These are phyloP conservation scores for Dolichopus griseipennis DNA, from an alignment of 2,888 invertebrate genomes.

Conservation along the genomic window DNA sequence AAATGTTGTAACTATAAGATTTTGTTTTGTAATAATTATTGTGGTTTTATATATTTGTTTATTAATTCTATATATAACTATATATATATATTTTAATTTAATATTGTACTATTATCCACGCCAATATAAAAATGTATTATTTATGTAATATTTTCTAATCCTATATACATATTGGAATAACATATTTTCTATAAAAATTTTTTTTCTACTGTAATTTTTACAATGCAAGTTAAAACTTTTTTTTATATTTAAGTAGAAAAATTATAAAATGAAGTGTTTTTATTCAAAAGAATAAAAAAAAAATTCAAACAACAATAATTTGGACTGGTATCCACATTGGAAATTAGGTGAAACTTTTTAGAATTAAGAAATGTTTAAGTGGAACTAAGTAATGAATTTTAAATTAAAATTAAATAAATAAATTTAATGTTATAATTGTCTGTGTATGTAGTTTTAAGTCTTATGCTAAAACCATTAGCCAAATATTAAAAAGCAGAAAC, in stretches of 20 bases:
- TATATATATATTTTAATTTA: background rate
- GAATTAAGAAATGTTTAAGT: background rate
- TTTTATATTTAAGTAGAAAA: constrained; percentile 4
- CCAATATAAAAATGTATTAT: no score
- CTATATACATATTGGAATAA: no score
- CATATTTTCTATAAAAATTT: background rate
- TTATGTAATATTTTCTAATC: no score
- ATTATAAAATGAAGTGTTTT: background rate
- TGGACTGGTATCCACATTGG: background rate
- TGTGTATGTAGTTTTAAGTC: background rate
- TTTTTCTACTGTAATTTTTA: background rate
- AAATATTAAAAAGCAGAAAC: background rate
- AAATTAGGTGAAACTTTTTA: background rate
- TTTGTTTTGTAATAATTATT: background rate
- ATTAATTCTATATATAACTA: background rate
- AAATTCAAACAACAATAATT: background rate
- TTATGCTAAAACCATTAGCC: background rate
- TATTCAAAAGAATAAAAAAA: background rate
- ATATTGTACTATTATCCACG: no score
- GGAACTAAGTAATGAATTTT: background rate
- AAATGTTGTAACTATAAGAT: background rate
- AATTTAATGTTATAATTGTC: background rate
- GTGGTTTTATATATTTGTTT: background rate
- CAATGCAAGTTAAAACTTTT: background rate
- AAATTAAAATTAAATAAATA: background rate